A percentile compares a stretch with the other conserved stretches of the same genome.
Conservation (phyloP, 1,140 invertebrate species). For the Trachymyrmex cornetzi region DNA sequence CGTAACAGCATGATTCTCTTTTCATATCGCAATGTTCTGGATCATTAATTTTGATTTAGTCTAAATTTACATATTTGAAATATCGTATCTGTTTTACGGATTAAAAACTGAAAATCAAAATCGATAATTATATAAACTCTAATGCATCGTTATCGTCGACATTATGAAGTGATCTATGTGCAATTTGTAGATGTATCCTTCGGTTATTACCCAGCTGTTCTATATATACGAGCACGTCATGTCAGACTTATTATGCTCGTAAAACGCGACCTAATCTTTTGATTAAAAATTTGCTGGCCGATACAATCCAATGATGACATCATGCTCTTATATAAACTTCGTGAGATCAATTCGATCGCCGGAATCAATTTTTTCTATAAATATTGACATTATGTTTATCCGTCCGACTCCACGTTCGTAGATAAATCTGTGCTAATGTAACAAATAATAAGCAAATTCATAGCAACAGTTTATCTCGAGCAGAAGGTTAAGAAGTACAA, state of each 20-base stretch:
- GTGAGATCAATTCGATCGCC: background rate
- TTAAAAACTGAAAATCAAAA: background rate
- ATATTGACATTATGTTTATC: background rate
- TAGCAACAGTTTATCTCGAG: constrained; percentile 5
- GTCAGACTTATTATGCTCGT: constrained; percentile 2
- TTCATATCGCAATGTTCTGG: background rate
- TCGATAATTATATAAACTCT: constrained; percentile 3
- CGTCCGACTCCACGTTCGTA: background rate
- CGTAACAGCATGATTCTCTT: background rate
- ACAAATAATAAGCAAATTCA: background rate
- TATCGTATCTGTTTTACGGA: background rate
- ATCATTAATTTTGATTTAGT: background rate
- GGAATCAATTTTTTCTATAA: background rate
- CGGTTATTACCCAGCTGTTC: background rate
- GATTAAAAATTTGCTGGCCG: constrained; percentile 6
- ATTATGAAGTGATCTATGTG: background rate
- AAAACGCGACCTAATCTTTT: constrained; percentile 32
- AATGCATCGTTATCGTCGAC: background rate
- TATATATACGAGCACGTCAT: background rate
- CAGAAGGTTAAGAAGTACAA: background rate
- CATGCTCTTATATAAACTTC: background rate
- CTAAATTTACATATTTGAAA: background rate
- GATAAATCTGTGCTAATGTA: background rate
- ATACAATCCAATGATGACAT: background rate
- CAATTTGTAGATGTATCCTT: constrained; percentile 16